phyloP scores from a whole-genome alignment of 92 coral and sea anemone species.

The Desmophyllum pertusum region DNA sequence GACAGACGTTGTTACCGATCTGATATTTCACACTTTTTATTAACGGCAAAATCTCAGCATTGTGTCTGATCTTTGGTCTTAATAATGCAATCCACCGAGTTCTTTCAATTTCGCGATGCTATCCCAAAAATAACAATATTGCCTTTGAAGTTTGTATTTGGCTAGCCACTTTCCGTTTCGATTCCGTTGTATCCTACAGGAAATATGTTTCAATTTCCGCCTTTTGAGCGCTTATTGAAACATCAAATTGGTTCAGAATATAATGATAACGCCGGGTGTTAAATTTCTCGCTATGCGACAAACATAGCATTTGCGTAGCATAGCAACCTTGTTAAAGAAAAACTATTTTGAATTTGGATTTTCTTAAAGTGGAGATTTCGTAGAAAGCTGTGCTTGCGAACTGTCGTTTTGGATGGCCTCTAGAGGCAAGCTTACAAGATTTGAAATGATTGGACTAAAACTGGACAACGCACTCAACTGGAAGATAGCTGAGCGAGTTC shows the following conservation, averaged over 20 bases:
- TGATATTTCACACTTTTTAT: slow-evolving; percentile 10
- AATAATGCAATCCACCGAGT: too few species aligned
- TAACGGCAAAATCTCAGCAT: neutral
- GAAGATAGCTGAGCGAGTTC: neutral
- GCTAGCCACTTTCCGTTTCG: slow-evolving; percentile 19
- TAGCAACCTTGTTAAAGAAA: neutral
- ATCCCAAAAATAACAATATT: neutral
- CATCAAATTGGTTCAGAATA: slow-evolving; percentile 4
- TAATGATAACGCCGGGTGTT: neutral
- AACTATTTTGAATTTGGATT: neutral
- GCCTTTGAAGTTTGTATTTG: slow-evolving; percentile 3
- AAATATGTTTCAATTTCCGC: slow-evolving; percentile 1
- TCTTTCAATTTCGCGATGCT: neutral
- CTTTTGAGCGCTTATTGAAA: neutral
- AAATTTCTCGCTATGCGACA: neutral
- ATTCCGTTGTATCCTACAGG: neutral
- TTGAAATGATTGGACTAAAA: neutral
- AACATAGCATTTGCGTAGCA: neutral
- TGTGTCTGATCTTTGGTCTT: neutral
- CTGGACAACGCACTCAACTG: neutral
- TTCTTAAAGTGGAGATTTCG: neutral
- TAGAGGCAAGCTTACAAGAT: neutral
- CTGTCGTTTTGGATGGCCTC: neutral
- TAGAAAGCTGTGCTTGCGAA: neutral
- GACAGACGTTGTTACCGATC: slow-evolving; percentile 6